Evolutionary conservation across 2,113 vertebrate genomes (phyloP).

Genomic region (Cheirogaleus medius): DNA sequence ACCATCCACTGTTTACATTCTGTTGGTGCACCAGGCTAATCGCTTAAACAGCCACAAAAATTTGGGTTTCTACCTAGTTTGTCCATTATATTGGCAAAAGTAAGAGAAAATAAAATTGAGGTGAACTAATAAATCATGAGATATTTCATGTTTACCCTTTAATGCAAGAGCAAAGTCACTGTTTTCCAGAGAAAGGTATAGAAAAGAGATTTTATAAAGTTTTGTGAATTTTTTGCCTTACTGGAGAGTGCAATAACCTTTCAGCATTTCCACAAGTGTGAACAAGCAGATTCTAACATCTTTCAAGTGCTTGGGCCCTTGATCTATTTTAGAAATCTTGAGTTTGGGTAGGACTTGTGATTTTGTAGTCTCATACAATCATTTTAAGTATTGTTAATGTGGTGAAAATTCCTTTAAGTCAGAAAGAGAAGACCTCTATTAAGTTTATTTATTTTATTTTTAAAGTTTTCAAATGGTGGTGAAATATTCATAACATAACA

Average conservation of each 20-base stretch:
- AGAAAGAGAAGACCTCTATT: background rate
- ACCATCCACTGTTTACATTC: background rate
- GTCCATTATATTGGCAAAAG: background rate
- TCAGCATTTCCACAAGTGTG: background rate
- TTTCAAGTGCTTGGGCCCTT: background rate
- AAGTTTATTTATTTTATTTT: background rate
- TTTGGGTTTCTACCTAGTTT: background rate
- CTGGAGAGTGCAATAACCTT: background rate
- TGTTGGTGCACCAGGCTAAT: fast-evolving
- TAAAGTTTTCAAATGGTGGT: background rate
- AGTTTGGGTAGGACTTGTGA: background rate
- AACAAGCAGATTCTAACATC: background rate
- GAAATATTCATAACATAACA: background rate
- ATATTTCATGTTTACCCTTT: background rate
- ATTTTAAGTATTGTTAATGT: background rate
- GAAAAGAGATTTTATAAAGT: background rate
- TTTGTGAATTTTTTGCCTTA: background rate
- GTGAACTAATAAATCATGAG: background rate
- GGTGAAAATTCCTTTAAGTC: background rate
- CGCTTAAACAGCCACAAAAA: background rate
- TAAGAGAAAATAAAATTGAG: background rate
- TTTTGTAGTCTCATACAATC: background rate
- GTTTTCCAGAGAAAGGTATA: background rate
- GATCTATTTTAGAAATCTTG: background rate
- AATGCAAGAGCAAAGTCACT: background rate